phyloP scores from a whole-genome alignment of 2,888 invertebrate genomes.

The Hecatera dysodea region DNA sequence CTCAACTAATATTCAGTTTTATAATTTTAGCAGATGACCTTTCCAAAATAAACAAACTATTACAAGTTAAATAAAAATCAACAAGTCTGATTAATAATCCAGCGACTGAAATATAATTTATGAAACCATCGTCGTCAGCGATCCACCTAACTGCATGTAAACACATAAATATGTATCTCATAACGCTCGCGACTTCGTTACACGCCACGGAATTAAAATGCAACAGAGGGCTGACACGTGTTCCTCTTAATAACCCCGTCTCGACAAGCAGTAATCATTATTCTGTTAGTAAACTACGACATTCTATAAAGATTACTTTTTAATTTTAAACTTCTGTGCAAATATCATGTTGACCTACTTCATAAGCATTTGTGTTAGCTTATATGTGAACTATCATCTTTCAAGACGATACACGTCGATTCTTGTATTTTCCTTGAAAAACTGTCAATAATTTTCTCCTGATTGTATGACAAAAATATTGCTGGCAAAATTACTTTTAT shows the following conservation, averaged over 20 bases:
- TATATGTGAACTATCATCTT: too few species aligned
- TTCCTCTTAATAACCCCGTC: not conserved
- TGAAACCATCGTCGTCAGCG: constrained; percentile 61
- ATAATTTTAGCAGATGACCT: not conserved
- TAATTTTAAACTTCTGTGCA: not conserved
- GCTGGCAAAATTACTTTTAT: too few species aligned
- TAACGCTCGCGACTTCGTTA: constrained; percentile 61
- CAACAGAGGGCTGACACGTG: constrained; percentile 10
- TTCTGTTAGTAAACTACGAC: not conserved
- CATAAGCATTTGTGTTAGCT: too few species aligned
- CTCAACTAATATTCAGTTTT: not conserved
- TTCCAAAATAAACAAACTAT: constrained; percentile 25
- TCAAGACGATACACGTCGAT: too few species aligned
- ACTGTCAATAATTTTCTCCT: too few species aligned
- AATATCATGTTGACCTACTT: too few species aligned
- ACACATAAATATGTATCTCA: constrained; percentile 68
- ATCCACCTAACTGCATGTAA: constrained; percentile 65
- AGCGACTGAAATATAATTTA: constrained; percentile 62
- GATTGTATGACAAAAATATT: too few species aligned
- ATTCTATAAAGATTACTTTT: not conserved
- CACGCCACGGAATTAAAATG: constrained; percentile 33
- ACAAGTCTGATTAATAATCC: constrained; percentile 59
- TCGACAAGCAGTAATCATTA: not conserved
- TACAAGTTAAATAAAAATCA: constrained; percentile 50
- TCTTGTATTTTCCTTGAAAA: too few species aligned